phyloP scores from a whole-genome alignment of 2,113 vertebrate genomes.

The Cyphomyrus plagiostoma region DNA sequence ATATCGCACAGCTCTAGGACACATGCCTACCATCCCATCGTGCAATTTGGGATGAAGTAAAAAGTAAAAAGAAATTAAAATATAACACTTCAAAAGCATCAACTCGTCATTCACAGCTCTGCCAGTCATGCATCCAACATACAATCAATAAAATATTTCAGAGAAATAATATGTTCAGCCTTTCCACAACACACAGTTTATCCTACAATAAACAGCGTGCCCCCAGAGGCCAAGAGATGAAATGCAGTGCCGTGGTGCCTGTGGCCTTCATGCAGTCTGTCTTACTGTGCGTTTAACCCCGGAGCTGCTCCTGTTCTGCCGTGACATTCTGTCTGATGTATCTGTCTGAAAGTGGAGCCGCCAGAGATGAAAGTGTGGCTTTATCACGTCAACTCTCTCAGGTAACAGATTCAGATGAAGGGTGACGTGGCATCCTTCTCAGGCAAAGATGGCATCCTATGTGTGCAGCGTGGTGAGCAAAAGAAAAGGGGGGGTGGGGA shows the following conservation, averaged over 20 bases:
- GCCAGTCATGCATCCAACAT: neutral
- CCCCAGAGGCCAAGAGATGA: neutral
- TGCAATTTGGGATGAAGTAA: neutral
- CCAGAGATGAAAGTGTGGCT: neutral
- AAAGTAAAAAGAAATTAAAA: neutral
- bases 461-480: neutral
- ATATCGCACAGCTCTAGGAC: neutral
- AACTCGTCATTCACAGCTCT: neutral
- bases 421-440: neutral
- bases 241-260: neutral
- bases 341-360: neutral
- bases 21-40: neutral
- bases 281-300: constrained; percentile 3
- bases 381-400: neutral
- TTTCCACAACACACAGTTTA: neutral
- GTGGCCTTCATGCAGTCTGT: neutral
- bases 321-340: neutral
- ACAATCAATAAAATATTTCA: neutral
- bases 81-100: neutral
- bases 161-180: neutral
- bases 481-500: neutral
- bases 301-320: neutral
- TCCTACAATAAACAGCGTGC: neutral
- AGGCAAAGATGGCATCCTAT: neutral
- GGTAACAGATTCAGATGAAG: neutral